Percentiles rank a stretch among this genome's conserved stretches.
Conservation (phyloP, 2,113 vertebrate species). For the Oncorhynchus keta region DNA sequence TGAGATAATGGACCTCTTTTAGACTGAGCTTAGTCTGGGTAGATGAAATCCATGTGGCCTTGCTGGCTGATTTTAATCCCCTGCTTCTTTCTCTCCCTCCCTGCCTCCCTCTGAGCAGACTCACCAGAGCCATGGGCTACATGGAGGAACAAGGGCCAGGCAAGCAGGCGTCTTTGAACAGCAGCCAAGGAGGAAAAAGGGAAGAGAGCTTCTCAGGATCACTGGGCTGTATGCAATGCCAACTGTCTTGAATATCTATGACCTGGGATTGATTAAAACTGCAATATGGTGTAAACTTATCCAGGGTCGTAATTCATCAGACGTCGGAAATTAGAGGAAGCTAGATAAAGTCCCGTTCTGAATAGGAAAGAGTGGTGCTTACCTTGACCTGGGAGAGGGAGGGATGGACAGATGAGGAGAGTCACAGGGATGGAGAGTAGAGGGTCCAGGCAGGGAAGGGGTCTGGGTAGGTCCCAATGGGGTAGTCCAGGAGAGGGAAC, state of each 20-base stretch:
- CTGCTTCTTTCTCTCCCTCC: not conserved
- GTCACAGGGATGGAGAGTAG: not conserved
- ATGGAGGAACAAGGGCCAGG: not conserved
- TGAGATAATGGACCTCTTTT: not conserved
- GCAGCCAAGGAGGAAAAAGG: not conserved
- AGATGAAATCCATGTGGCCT: not conserved
- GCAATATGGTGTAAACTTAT: not conserved
- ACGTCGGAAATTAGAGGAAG: not conserved
- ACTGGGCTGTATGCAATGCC: not conserved
- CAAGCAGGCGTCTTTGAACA: not conserved
- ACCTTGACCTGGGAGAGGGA: not conserved
- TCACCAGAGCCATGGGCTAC: not conserved
- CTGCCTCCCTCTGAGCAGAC: not conserved
- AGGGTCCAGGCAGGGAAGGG: slow-evolving; percentile 1
- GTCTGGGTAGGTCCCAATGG: not conserved
- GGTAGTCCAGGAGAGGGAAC: not conserved
- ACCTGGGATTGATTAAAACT: not conserved
- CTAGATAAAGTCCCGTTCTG: not conserved
- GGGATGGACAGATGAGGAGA: not conserved
- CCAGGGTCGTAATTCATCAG: not conserved
- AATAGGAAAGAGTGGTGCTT: not conserved
- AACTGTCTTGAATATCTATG: not conserved
- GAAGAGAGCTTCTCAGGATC: not conserved
- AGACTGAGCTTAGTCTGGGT: not conserved
- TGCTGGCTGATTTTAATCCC: not conserved